phyloP scores from a whole-genome alignment of 2,113 vertebrate genomes.

The Plecturocebus donacophilus region DNA sequence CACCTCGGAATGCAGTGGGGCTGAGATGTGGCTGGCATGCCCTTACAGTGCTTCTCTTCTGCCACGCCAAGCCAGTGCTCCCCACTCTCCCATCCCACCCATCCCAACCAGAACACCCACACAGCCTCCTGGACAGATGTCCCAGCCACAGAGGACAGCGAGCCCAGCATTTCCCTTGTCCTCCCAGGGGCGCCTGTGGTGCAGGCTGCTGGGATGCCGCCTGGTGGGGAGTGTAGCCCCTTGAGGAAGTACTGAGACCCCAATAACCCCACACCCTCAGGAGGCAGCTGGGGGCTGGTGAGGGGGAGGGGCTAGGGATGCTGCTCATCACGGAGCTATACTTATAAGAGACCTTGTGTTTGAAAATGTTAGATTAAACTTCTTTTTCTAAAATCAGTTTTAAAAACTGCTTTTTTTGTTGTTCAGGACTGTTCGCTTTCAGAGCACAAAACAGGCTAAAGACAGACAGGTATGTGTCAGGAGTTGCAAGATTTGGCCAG shows the following conservation, averaged over 20 bases:
- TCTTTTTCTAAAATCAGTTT: conserved; percentile 32
- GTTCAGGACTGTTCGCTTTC: not conserved
- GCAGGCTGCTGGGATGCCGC: not conserved
- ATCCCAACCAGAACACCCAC: not conserved
- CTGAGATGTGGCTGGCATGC: not conserved
- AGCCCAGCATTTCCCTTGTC: fast-evolving
- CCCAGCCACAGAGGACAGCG: not conserved
- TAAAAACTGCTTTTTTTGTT: not conserved
- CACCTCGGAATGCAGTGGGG: not conserved
- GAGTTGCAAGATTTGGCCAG: not conserved
- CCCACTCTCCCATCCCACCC: fast-evolving
- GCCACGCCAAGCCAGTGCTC: fast-evolving
- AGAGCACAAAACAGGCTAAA: not conserved
- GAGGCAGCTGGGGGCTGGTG: no score
- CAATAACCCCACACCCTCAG: not conserved
- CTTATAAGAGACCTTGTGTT: not conserved
- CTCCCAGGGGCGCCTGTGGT: not conserved
- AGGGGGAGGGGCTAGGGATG: not conserved
- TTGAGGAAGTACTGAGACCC: not conserved
- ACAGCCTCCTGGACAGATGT: fast-evolving
- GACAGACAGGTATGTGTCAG: fast-evolving
- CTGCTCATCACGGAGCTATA: fast-evolving
- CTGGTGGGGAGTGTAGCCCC: not conserved
- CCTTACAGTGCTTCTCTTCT: fast-evolving
- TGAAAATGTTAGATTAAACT: not conserved